Evolutionary conservation across 2,888 invertebrate genomes (phyloP), one percentile per base, ranked within the genome.

Genomic region (Diarsia mendica): DNA sequence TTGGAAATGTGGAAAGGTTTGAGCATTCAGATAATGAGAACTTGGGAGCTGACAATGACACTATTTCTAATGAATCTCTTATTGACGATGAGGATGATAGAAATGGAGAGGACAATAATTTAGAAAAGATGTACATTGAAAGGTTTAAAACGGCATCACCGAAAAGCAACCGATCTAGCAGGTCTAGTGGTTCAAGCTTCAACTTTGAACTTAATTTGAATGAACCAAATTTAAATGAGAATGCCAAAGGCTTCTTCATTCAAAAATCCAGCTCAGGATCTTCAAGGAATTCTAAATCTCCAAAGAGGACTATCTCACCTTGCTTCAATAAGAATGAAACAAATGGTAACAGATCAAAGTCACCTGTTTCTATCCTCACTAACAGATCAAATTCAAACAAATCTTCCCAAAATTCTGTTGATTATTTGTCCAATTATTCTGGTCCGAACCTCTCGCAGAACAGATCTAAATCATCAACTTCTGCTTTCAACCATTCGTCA

Each of bases 71-170:
- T 78, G 86, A 91, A 77, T 90, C 89, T 69, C 71, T 86, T 39
- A 84, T 87, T 69, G 88, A 90, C 23, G 88, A 88, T 66, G 63
- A 44, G 11, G 76, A 72, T 55, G 89, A 88, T 79, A 90, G 91
- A 51, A 88, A 87, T 87, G 93, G 93, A 75, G 88, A 90, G 67
- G 93, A 94, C 18, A 95, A 95, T 85, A 91, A 93, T 87, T 91
- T 96, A 85, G 95, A 96, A 88, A 94, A 93, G 87, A 90, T 95
- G 44, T 96, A 96, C 72, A 90, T 91, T 83, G 94, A 95, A 79
- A 92, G 94, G 73, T 96, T 96, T 85, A 93, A 90, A 80, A 91
- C 91, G 60, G 82, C 84, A 67, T 93, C 95, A 58, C 91, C 93
- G 4, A 88, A 87, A 80, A 92, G 90, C 65, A 91, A 87, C 55